Conservation (phyloP, 2,888 invertebrate genomes). For the Drosophila mimica region DNA sequence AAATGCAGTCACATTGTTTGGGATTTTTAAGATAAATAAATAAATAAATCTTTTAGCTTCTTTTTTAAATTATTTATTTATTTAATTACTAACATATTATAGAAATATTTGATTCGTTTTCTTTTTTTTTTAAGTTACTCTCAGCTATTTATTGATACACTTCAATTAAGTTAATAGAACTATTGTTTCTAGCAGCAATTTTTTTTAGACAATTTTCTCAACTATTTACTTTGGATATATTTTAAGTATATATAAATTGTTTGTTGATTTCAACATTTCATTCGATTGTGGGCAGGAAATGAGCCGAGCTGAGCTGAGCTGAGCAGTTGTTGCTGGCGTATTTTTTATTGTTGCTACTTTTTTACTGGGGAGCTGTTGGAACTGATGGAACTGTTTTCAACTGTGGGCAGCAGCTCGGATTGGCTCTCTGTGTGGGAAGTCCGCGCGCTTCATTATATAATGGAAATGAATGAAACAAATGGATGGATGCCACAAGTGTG, state of each 20-base stretch:
- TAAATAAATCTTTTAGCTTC: background rate
- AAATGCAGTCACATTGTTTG: background rate
- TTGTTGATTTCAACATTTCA: constrained; percentile 60
- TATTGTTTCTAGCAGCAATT: background rate
- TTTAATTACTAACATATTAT: background rate
- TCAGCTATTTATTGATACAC: background rate
- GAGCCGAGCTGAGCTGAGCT: constrained; percentile 31
- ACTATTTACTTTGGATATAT: constrained; percentile 20
- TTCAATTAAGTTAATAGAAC: constrained; percentile 21
- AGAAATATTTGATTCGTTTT: background rate
- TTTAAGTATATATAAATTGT: constrained; percentile 24
- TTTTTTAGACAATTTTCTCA: constrained; percentile 7
- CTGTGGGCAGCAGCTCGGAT: constrained; percentile 52
- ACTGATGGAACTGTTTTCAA: constrained; percentile 1
- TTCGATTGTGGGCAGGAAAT: constrained; percentile 73
- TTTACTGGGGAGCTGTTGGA: constrained; percentile 23
- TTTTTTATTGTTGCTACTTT: constrained; percentile 31
- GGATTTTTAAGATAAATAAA: background rate
- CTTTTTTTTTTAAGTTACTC: background rate
- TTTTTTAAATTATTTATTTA: background rate
- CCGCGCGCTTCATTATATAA: constrained; percentile 72
- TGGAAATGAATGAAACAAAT: constrained; percentile 41
- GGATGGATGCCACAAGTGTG: constrained; percentile 54
- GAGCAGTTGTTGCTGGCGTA: constrained; percentile 7
- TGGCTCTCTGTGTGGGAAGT: constrained; percentile 61